Percentiles rank a stretch among this genome's conserved stretches.
Conservation (phyloP, 2,113 vertebrate species). For the Pygoscelis adeliae region DNA sequence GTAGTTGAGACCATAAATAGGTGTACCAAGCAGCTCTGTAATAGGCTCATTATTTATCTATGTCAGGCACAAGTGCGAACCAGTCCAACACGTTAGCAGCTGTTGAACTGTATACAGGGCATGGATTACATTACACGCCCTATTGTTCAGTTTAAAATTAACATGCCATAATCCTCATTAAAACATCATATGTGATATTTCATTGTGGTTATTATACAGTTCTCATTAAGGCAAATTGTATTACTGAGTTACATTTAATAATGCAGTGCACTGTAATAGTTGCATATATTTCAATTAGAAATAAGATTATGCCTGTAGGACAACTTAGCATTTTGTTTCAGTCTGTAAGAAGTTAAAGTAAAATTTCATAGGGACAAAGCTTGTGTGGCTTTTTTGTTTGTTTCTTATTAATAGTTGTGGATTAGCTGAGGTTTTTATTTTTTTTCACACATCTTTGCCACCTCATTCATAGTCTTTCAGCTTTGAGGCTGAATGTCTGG, state of each 20-base stretch:
- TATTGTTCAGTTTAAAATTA: constrained; percentile 65
- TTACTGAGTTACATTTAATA: constrained; percentile 55
- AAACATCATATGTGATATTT: constrained; percentile 62
- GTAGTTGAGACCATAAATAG: neutral
- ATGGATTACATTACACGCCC: constrained; percentile 36
- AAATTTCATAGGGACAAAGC: neutral
- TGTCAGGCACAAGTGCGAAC: neutral
- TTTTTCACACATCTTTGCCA: neutral
- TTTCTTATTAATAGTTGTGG: neutral
- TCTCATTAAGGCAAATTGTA: constrained; percentile 56
- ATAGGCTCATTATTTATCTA: neutral
- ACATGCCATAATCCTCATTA: constrained; percentile 64
- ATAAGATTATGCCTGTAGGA: constrained; percentile 34
- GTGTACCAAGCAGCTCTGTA: neutral
- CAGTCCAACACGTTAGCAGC: neutral
- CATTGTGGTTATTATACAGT: constrained; percentile 42
- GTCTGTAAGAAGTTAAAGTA: neutral
- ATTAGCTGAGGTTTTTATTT: neutral
- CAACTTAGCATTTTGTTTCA: neutral
- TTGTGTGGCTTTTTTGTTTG: neutral
- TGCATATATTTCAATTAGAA: neutral
- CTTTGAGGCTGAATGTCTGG: neutral
- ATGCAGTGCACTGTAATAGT: neutral
- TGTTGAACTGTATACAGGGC: constrained; percentile 28
- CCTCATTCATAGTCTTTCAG: neutral